These are phyloP conservation scores for Anoplopoma fimbria DNA, from an alignment of 2,113 vertebrate species.

Conservation along the genomic window DNA sequence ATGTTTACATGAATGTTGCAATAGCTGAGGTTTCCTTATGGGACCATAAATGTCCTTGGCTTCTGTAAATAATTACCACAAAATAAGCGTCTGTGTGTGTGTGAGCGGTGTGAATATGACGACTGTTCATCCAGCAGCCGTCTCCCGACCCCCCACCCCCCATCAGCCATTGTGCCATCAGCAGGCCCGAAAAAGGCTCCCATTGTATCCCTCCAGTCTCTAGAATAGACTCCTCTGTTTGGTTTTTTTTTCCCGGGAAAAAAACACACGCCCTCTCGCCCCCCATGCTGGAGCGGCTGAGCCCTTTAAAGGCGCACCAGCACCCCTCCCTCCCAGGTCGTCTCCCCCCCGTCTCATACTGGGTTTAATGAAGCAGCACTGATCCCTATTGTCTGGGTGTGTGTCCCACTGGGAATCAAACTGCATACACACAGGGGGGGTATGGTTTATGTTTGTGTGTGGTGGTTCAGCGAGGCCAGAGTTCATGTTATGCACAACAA, in stretches of 20 bases:
- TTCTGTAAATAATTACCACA: slow-evolving; percentile 21
- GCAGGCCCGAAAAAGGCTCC: slow-evolving; percentile 61
- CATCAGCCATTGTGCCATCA: slow-evolving; percentile 56
- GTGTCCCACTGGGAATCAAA: slow-evolving; percentile 76
- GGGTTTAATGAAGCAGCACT: slow-evolving; percentile 81
- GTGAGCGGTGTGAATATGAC: slow-evolving; percentile 50
- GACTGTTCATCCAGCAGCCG: slow-evolving; percentile 46
- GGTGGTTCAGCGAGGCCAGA: slow-evolving; percentile 54
- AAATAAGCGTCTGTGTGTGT: slow-evolving; percentile 50
- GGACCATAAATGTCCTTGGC: background rate
- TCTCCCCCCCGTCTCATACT: slow-evolving; percentile 59
- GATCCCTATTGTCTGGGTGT: slow-evolving; percentile 81
- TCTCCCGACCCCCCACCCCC: slow-evolving; percentile 25
- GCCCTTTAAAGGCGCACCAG: slow-evolving; percentile 58
- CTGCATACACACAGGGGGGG: slow-evolving; percentile 54
- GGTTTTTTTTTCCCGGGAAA: slow-evolving; percentile 78
- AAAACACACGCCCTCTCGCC: slow-evolving; percentile 50
- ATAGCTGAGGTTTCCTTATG: background rate
- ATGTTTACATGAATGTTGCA: slow-evolving; percentile 7
- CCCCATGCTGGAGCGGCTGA: slow-evolving; percentile 38
- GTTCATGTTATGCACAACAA: slow-evolving; percentile 62
- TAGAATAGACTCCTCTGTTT: slow-evolving; percentile 60
- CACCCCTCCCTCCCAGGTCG: slow-evolving; percentile 46
- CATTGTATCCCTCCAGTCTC: slow-evolving; percentile 63
- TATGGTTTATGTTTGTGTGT: slow-evolving; percentile 56